Base-by-base conservation (phyloP, 1,140 invertebrate species). In the Homalodisca vitripennis region DNA sequence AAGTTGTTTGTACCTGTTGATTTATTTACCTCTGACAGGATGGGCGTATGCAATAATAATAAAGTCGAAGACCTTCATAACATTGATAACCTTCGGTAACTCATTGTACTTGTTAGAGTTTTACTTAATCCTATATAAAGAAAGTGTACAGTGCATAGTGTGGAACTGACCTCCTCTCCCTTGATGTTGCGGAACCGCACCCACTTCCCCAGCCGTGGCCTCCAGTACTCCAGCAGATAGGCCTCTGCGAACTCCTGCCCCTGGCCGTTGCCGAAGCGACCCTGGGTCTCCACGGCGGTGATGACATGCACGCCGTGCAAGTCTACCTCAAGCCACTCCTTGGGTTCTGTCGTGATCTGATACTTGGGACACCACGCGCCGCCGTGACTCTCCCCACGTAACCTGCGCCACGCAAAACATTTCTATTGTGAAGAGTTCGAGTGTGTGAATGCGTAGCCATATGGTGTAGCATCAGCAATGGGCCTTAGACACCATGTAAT, bases 361-460 rank as follows among this genome's bases (percentile, higher is more conserved):
- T 85, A 82, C 75, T 87, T 86, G 10, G 92, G 92, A 81, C 92
- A 95, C 92, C 92, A 95, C 0, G 92, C 92, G 30, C 92, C 92
- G 27, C 92, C 90, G 69, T 89, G 85, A 73, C 84, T 84, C 77
- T 95, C 92, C n/a, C 84, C 84, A 69, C 88, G 84, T 62, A 94
- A 83, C 75, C 92, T 94, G 81, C 12, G 86, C 87, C 34, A 41
- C 17, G n/a, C n/a, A n/a, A n/a, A n/a, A n/a, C n/a, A n/a, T n/a
- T n/a, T n/a, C n/a, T n/a, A n/a, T n/a, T n/a, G n/a, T n/a, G n/a
- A n/a, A n/a, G n/a, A n/a, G n/a, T n/a, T n/a, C n/a, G n/a, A n/a
- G n/a, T n/a, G n/a, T n/a, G n/a, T n/a, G n/a, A n/a, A n/a, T n/a
- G n/a, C n/a, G n/a, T n/a, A n/a, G n/a, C n/a, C n/a, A n/a, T n/a